These are phyloP conservation scores for Serranus cabrilla DNA, from an alignment of 2,797 vertebrate genomes.

Conservation along the genomic window DNA sequence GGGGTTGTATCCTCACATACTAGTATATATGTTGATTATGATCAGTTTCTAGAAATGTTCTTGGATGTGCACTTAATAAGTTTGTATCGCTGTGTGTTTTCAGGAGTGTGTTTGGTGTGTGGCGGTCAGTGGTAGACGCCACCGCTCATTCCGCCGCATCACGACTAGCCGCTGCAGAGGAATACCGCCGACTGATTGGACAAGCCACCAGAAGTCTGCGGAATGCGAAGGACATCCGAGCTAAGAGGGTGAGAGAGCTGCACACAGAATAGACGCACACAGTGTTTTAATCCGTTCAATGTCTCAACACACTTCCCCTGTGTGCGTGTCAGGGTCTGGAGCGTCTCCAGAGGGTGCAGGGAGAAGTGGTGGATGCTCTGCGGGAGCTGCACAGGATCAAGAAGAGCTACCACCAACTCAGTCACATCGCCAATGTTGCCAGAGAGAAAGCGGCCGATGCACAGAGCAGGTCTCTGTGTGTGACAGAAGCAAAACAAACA, in stretches of 20 bases:
- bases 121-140: slow-evolving; percentile 90
- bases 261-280: not conserved
- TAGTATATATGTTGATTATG: too few relatives aligned
- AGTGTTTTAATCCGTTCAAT: too few relatives aligned
- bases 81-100: slow-evolving; percentile 13
- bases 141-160: slow-evolving; percentile 82
- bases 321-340: slow-evolving; percentile 86
- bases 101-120: slow-evolving; percentile 88
- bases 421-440: slow-evolving; percentile 84
- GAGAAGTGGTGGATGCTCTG: slow-evolving; percentile 88
- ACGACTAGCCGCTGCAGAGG: slow-evolving; percentile 85
- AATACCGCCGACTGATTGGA: slow-evolving; percentile 82
- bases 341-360: slow-evolving; percentile 87
- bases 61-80: too few relatives aligned
- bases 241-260: slow-evolving; percentile 86
- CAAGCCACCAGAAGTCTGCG: slow-evolving; percentile 83
- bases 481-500: not conserved
- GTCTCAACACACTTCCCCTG: not conserved
- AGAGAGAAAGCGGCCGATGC: slow-evolving; percentile 90
- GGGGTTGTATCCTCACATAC: too few relatives aligned
- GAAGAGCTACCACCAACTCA: slow-evolving; percentile 89
- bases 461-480: slow-evolving; percentile 84
- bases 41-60: too few relatives aligned
- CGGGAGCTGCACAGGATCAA: slow-evolving; percentile 90
- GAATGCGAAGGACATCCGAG: slow-evolving; percentile 86